Evolutionary conservation across 2,113 vertebrate genomes (phyloP).

Genomic region (Noctilio leporinus): DNA sequence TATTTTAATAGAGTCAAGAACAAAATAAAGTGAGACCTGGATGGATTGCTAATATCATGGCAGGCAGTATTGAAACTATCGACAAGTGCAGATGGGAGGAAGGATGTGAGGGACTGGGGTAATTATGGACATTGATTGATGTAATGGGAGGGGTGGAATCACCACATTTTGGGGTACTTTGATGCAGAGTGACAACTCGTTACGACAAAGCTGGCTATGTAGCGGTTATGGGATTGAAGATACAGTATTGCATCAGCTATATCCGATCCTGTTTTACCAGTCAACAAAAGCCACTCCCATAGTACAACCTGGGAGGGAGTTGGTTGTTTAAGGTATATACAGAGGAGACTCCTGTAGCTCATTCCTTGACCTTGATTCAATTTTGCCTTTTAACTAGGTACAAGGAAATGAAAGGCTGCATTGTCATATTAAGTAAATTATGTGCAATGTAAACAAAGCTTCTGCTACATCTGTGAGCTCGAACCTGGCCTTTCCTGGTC

Average conservation of each 20-base stretch:
- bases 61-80: neutral
- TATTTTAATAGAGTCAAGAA: neutral
- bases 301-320: neutral
- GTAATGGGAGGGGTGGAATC: neutral
- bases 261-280: neutral
- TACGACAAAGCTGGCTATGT: neutral
- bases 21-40: neutral
- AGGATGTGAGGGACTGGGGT: neutral
- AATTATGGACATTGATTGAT: neutral
- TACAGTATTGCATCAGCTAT: neutral
- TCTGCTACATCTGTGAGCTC: neutral
- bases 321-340: neutral
- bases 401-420: neutral
- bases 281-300: neutral
- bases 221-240: neutral
- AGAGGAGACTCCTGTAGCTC: neutral
- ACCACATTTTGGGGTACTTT: neutral
- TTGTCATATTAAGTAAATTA: neutral
- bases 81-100: neutral
- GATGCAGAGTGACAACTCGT: neutral
- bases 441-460: neutral
- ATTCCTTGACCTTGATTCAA: neutral
- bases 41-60: neutral
- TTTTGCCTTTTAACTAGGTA: neutral
- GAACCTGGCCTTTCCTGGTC: neutral